These are phyloP conservation scores for Apaloderma vittatum DNA, from an alignment of 2,113 vertebrate genomes.

Conservation along the genomic window DNA sequence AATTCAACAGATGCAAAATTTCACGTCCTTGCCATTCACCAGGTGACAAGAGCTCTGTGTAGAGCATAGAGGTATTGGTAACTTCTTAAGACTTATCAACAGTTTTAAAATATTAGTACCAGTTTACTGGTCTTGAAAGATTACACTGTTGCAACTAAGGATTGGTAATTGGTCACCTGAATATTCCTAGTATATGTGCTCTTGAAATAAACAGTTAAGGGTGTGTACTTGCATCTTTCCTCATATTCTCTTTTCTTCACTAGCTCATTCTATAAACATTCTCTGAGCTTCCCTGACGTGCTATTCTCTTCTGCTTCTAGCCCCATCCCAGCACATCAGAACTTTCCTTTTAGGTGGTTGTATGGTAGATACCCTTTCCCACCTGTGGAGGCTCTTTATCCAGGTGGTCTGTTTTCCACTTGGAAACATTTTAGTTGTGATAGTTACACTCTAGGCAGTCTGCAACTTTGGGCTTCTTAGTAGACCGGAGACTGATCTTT, in stretches of 20 bases:
- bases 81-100: not conserved
- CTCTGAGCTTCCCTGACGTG: not conserved
- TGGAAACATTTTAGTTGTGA: not conserved
- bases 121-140: not conserved
- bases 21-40: not conserved
- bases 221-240: not conserved
- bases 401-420: not conserved
- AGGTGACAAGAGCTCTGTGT: not conserved
- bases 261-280: rapidly evolving
- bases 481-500: not conserved
- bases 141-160: not conserved
- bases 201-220: not conserved
- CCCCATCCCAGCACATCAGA: not conserved
- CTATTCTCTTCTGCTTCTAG: not conserved
- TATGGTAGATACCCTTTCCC: not conserved
- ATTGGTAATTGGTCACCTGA: not conserved
- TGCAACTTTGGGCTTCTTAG: not conserved
- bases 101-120: not conserved
- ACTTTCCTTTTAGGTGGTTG: not conserved
- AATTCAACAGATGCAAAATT: not conserved
- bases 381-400: not conserved
- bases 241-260: not conserved
- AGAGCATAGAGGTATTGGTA: not conserved
- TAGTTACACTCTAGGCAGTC: not conserved
- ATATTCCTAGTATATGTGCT: rapidly evolving